Evolutionary conservation across 2,888 invertebrate species (phyloP).

Genomic region (Drosophila diplacantha): DNA sequence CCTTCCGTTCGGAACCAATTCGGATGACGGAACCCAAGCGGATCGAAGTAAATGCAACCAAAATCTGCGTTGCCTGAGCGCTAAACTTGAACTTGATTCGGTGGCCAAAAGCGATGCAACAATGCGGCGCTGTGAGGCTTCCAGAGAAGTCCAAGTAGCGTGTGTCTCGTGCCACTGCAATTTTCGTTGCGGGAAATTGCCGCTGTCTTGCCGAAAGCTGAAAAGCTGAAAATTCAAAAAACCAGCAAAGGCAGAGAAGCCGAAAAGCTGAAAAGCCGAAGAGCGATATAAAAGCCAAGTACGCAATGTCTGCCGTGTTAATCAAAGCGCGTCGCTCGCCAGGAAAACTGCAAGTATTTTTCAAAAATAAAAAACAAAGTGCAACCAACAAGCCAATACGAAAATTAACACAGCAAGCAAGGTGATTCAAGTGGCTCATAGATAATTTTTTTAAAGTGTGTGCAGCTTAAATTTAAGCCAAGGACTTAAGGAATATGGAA

Average conservation of each 20-base stretch:
- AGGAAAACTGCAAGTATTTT: conserved; percentile 45
- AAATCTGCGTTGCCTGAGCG: conserved; percentile 11
- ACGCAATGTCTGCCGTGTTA: conserved; percentile 48
- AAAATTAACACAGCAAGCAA: conserved; percentile 1
- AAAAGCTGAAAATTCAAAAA: conserved; percentile 52
- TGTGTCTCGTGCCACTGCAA: conserved; percentile 1
- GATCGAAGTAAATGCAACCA: conserved; percentile 14
- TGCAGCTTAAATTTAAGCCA: neutral
- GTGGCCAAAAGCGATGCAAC: conserved; percentile 32
- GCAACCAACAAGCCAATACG: neutral
- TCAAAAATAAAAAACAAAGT: conserved; percentile 1
- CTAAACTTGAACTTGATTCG: conserved; percentile 68
- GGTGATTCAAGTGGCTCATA: conserved; percentile 16
- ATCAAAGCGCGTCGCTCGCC: conserved; percentile 66
- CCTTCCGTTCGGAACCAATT: conserved; percentile 36
- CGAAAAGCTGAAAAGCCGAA: conserved; percentile 2
- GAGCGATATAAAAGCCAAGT: conserved; percentile 56
- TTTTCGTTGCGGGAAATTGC: conserved; percentile 8
- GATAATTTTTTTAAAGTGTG: neutral
- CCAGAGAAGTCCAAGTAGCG: conserved; percentile 16
- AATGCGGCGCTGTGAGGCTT: conserved; percentile 19
- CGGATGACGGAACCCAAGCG: conserved; percentile 61
- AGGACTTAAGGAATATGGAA: neutral
- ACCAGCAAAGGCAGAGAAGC: conserved; percentile 48
- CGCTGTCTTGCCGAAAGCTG: conserved; percentile 38